phyloP scores from a whole-genome alignment of 2,888 invertebrate species.

The Balanococcus diminutus region DNA sequence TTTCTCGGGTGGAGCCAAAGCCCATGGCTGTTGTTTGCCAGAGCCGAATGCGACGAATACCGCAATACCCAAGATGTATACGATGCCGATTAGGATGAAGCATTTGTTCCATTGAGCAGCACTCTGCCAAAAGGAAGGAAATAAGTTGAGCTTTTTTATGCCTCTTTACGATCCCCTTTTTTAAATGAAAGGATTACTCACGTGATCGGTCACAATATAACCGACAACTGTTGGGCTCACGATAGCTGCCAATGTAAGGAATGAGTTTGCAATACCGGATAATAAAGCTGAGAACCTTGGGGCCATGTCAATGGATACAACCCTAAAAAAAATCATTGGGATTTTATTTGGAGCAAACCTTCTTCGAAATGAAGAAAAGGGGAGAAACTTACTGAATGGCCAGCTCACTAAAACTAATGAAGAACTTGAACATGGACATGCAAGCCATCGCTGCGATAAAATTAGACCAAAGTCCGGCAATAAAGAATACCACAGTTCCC shows the following conservation, averaged over 20 bases:
- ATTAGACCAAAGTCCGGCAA: constrained; percentile 11
- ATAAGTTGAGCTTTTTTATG: too few relatives aligned
- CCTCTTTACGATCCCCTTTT: too few relatives aligned
- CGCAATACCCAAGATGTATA: constrained; percentile 18
- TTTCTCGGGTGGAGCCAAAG: neutral
- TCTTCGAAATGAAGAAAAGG: too few relatives aligned
- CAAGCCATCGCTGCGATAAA: constrained; percentile 24
- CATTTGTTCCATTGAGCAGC: constrained; percentile 42
- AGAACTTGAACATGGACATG: constrained; percentile 43
- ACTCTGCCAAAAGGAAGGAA: too few relatives aligned
- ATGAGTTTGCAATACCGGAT: neutral
- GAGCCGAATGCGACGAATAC: constrained; percentile 18
- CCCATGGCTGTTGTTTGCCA: constrained; percentile 23
- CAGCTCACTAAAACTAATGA: constrained; percentile 37
- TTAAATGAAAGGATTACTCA: neutral
- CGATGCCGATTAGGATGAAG: neutral
- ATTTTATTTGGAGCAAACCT: neutral
- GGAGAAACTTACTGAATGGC: constrained; percentile 37
- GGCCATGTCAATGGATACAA: constrained; percentile 35
- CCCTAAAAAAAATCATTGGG: constrained; percentile 20
- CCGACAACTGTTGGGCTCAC: constrained; percentile 24
- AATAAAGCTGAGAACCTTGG: constrained; percentile 13
- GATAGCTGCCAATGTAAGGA: constrained; percentile 16
- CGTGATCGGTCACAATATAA: constrained; percentile 5
- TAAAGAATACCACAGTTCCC: constrained; percentile 31